phyloP scores from a whole-genome alignment of 2,888 invertebrate genomes.

The Netelia melanura region DNA sequence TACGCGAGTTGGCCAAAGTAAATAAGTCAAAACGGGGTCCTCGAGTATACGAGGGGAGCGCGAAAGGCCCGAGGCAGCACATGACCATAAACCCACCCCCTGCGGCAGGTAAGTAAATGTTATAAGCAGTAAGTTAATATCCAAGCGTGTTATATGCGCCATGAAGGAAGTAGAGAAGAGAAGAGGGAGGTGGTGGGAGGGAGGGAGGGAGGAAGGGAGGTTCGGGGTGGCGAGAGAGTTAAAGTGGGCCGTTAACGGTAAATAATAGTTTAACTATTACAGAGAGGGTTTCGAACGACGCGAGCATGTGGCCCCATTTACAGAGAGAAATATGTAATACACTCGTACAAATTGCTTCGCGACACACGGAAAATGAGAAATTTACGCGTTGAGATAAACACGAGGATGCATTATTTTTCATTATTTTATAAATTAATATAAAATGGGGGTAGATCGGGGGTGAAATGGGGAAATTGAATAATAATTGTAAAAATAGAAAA shows the following conservation, averaged over 20 bases:
- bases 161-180: constrained; percentile 3
- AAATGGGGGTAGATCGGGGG: neutral
- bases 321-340: constrained; percentile 70
- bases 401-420: neutral
- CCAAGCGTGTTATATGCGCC: constrained; percentile 61
- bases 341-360: constrained; percentile 74
- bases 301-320: constrained; percentile 42
- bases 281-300: constrained; percentile 55
- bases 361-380: constrained; percentile 6
- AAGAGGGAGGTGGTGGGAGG: neutral
- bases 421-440: neutral
- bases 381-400: neutral
- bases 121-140: constrained; percentile 76
- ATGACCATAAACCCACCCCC: constrained; percentile 71
- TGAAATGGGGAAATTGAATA: too few relatives aligned
- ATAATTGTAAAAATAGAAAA: too few relatives aligned
- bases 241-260: constrained; percentile 80
- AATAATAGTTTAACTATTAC: constrained; percentile 81
- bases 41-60: neutral
- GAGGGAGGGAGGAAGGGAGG: constrained; percentile 17
- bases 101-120: constrained; percentile 72
- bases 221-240: constrained; percentile 37
- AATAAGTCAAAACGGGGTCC: constrained; percentile 64
- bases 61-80: constrained; percentile 20
- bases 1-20: constrained; percentile 69